These are phyloP conservation scores for Sericinus montela DNA, from an alignment of 2,888 invertebrate genomes.

Conservation along the genomic window DNA sequence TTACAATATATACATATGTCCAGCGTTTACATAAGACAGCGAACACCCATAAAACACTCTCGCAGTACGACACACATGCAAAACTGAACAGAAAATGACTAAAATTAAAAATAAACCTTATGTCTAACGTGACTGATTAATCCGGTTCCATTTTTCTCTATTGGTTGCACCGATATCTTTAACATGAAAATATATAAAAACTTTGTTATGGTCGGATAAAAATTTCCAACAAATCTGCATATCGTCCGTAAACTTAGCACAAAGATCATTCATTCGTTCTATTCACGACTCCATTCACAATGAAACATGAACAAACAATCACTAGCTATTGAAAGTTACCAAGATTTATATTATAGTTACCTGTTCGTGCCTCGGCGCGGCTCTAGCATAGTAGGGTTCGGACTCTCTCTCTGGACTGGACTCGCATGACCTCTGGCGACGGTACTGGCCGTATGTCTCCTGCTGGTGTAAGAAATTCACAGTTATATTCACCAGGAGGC, in stretches of 20 bases:
- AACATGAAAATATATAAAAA: constrained; percentile 4
- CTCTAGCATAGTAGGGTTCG: constrained; percentile 26
- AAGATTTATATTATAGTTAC: neutral
- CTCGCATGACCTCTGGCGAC: constrained; percentile 54
- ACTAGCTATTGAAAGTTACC: too few relatives aligned
- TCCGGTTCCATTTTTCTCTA: constrained; percentile 12
- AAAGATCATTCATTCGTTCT: too few relatives aligned
- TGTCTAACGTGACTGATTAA: constrained; percentile 11
- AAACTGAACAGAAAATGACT: neutral
- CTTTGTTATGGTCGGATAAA: neutral
- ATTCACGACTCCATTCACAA: too few relatives aligned
- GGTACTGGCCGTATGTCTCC: constrained; percentile 49
- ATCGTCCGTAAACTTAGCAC: too few relatives aligned
- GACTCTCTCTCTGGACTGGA: constrained; percentile 62
- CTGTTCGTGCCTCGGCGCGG: constrained; percentile 15
- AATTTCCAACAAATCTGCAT: too few relatives aligned
- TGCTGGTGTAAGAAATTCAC: constrained; percentile 27
- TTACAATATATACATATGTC: too few relatives aligned
- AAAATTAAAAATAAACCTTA: constrained; percentile 14
- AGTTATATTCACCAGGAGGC: too few relatives aligned
- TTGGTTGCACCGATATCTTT: constrained; percentile 13
- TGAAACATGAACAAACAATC: too few relatives aligned
- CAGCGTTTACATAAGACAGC: too few relatives aligned
- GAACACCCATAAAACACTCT: too few relatives aligned
- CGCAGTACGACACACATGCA: constrained; percentile 7